Evolutionary conservation across 2,113 vertebrate genomes (phyloP), one percentile per base, ranked within the genome.

Genomic region (Sebastes fasciatus): DNA sequence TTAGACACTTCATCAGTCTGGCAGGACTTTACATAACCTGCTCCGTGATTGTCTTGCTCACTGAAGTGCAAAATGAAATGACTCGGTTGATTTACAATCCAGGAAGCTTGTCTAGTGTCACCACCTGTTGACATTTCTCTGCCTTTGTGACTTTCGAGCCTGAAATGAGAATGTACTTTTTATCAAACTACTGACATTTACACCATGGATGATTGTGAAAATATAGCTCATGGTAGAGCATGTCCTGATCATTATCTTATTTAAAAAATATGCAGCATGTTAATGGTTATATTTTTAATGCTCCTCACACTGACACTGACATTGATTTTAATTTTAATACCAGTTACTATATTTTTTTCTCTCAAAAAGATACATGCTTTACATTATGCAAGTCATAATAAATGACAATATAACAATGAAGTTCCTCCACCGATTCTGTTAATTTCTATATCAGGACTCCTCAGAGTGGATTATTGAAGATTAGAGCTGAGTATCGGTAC

Each of bases 91-190:
- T 49, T 82, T 13, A 61, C n/a, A 21, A 51, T 62, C 43, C 16
- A 46, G 58, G 19, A 42, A 62, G 17, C 46, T 40, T 64, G 60
- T 80, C 17, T 67, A 23, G 6, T 51, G 23, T 63, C 82, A 77
- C 57, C 40, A 64, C 74, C 67, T 82, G 43, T 74, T 82, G 72
- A 60, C 2, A 6, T 74, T 58, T 79, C 42, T 63, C 14, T 67
- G 52, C 52, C 34, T 5, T 51, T 45, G 19, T 49, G 72, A 67
- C 54, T 65, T 74, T 68, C 4, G 46, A 52, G 4, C 42, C 21
- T 63, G 34, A 79, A 14, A 57, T 55, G 52, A 57, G 16, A 61
- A 66, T 21, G 19, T 43, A 3, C 6, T 16, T 51, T 63, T n/a
- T 48, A 61, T 69, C 48, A 10, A 9, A 3, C 72, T 58, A 19